Conservation (phyloP, 2,113 vertebrate genomes). For the Axis porcinus region DNA sequence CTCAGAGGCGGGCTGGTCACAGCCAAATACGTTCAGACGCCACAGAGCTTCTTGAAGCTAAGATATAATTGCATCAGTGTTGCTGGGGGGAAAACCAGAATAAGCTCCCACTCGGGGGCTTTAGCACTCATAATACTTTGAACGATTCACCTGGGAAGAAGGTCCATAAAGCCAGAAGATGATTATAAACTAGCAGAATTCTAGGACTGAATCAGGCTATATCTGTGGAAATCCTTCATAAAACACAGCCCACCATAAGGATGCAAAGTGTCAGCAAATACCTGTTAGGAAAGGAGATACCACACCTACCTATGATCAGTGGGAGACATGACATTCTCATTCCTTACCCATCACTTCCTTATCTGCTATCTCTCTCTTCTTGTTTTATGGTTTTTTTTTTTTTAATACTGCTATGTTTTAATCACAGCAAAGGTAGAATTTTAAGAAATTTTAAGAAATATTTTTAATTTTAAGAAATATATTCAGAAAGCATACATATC, state of each 20-base stretch:
- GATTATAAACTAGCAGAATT: background rate
- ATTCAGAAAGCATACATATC: background rate
- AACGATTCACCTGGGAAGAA: background rate
- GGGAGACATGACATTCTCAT: background rate
- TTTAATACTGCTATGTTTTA: background rate
- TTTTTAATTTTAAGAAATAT: background rate
- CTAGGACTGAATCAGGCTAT: background rate
- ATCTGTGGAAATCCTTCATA: background rate
- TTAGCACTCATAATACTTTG: background rate
- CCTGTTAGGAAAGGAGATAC: background rate
- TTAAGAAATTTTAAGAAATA: slow-evolving; percentile 11
- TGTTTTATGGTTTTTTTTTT: background rate
- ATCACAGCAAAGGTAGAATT: background rate
- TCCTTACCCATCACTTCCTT: background rate
- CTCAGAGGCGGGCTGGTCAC: background rate
- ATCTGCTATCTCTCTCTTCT: background rate
- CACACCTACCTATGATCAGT: background rate
- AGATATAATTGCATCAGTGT: background rate
- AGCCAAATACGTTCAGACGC: background rate
- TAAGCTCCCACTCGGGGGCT: background rate
- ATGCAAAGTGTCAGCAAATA: too few species aligned
- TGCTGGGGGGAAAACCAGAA: too few species aligned
- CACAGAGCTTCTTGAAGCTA: background rate
- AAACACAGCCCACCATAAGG: background rate
- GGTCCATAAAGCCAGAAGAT: background rate